phyloP scores from a whole-genome alignment of 2,797 vertebrate genomes.

The Heteromormyrus szaboi region DNA sequence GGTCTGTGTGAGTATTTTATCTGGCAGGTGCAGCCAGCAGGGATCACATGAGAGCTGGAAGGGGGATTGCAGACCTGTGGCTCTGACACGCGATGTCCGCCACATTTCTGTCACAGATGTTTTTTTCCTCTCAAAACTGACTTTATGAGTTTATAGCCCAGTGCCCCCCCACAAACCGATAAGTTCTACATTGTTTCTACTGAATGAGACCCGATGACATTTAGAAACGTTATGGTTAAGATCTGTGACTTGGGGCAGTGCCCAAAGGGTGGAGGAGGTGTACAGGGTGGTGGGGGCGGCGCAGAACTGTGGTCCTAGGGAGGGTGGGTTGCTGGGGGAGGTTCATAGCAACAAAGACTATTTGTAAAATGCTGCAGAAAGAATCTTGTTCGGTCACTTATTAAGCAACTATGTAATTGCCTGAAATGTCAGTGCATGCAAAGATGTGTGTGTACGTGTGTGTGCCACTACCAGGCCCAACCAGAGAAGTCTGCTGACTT shows the following conservation, averaged over 20 bases:
- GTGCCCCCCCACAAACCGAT: constrained; percentile 60
- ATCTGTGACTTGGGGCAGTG: constrained; percentile 30
- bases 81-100: constrained; percentile 56
- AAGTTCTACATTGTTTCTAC: constrained; percentile 61
- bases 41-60: constrained; percentile 26
- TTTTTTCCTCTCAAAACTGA: constrained; percentile 67
- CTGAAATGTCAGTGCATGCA: constrained; percentile 53
- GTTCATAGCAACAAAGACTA: constrained; percentile 60
- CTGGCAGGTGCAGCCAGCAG: not conserved
- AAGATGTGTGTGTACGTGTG: constrained; percentile 16
- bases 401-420: constrained; percentile 63
- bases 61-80: constrained; percentile 59
- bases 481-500: not conserved
- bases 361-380: constrained; percentile 60
- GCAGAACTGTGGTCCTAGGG: constrained; percentile 41
- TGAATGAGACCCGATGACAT: constrained; percentile 70
- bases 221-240: constrained; percentile 59
- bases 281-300: constrained; percentile 18
- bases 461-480: not conserved
- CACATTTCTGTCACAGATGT: constrained; percentile 55
- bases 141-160: constrained; percentile 74
- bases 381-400: constrained; percentile 52
- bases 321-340: constrained; percentile 42
- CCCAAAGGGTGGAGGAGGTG: constrained; percentile 29
- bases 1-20: not conserved